These are phyloP conservation scores for Actinia equina DNA, from an alignment of 64 coral and sea anemone genomes.

Conservation along the genomic window DNA sequence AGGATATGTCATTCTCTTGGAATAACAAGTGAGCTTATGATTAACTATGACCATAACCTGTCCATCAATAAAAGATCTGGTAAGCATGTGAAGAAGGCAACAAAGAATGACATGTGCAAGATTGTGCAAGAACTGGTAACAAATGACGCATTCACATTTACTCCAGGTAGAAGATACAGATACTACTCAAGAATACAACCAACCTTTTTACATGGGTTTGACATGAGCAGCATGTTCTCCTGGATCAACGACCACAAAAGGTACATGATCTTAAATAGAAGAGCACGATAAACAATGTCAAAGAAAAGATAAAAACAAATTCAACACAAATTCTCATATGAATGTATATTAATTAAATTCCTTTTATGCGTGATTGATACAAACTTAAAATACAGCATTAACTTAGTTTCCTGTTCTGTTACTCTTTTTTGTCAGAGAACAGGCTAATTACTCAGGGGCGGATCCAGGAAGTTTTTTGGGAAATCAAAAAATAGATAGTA, in stretches of 20 bases:
- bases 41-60: slow-evolving; percentile 51
- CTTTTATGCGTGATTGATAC: no score
- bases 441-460: no score
- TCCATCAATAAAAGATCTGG: slow-evolving; percentile 52
- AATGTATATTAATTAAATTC: no score
- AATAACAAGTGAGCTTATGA: slow-evolving; percentile 40
- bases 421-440: no score
- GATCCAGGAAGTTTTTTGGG: no score
- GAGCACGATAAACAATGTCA: neutral
- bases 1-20: slow-evolving; percentile 60
- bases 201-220: slow-evolving; percentile 26
- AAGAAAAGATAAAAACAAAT: no score
- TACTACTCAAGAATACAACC: slow-evolving; percentile 19
- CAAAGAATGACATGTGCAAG: slow-evolving; percentile 30
- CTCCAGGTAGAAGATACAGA: slow-evolving; percentile 26
- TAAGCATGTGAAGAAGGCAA: slow-evolving; percentile 45
- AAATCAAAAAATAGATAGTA: no score
- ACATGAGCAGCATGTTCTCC: slow-evolving; percentile 41
- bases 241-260: slow-evolving; percentile 37
- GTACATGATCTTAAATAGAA: slow-evolving; percentile 1
- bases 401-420: no score
- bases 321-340: no score
- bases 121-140: slow-evolving; percentile 37
- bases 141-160: slow-evolving; percentile 8
- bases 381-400: no score